phyloP scores from a whole-genome alignment of 1,140 invertebrate genomes.

The Drosophila sulfurigaster region DNA sequence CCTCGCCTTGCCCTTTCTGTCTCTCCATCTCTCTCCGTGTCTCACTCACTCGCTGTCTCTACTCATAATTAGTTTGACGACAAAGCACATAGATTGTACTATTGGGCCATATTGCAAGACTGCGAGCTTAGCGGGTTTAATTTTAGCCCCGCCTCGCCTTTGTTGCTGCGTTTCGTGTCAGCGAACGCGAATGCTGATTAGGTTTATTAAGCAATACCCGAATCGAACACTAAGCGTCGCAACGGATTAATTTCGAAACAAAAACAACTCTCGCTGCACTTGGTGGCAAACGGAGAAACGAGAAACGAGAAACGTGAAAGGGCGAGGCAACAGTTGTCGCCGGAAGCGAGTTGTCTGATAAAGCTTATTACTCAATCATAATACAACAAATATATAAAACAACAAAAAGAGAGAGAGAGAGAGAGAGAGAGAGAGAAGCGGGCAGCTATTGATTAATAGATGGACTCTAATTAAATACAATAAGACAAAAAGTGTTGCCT shows the following conservation, averaged over 20 bases:
- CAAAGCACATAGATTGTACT: slow-evolving; percentile 10
- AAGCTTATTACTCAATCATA: slow-evolving; percentile 22
- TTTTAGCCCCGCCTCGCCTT: slow-evolving; percentile 12
- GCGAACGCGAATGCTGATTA: slow-evolving; percentile 15
- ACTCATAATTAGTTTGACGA: slow-evolving; percentile 69
- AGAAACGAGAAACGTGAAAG: not conserved
- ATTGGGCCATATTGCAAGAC: slow-evolving; percentile 12
- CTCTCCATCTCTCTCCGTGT: not conserved
- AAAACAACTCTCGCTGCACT: not conserved
- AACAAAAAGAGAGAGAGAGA: not conserved
- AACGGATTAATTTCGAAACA: not conserved
- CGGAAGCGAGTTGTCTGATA: slow-evolving; percentile 9
- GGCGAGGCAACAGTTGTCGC: slow-evolving; percentile 1
- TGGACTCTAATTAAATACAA: slow-evolving; percentile 43
- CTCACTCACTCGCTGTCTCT: not conserved
- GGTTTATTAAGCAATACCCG: slow-evolving; percentile 24
- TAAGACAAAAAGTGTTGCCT: slow-evolving; percentile 1
- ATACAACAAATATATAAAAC: not conserved
- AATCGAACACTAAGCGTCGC: not conserved
- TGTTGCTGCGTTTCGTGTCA: slow-evolving; percentile 1
- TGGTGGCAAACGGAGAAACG: not conserved
- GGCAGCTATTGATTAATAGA: slow-evolving; percentile 34
- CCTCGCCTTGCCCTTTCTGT: no score
- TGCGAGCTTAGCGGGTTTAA: slow-evolving; percentile 17
- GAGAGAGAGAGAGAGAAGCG: not conserved